These are phyloP conservation scores for Heliconius ismenius DNA, from an alignment of 2,888 invertebrate genomes.

Conservation along the genomic window DNA sequence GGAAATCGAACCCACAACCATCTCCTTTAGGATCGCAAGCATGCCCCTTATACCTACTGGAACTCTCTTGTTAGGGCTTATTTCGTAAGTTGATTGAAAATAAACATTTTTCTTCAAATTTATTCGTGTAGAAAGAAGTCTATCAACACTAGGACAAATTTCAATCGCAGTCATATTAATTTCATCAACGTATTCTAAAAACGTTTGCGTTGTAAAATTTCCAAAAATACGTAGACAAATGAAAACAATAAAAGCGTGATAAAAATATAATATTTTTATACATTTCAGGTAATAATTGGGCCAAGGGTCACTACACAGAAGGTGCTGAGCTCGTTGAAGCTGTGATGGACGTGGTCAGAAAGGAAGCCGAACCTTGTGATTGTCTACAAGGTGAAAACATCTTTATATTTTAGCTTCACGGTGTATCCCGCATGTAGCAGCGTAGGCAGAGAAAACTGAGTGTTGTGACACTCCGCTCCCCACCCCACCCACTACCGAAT, in stretches of 20 bases:
- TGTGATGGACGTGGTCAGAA: constrained; percentile 86
- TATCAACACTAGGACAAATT: too few species aligned
- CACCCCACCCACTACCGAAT: not conserved
- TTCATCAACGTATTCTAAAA: too few species aligned
- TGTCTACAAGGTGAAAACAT: constrained; percentile 81
- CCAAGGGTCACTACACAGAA: constrained; percentile 92
- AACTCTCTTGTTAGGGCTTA: too few species aligned
- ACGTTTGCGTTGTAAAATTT: not conserved
- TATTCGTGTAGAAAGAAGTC: too few species aligned
- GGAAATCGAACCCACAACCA: too few species aligned
- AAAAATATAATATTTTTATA: not conserved
- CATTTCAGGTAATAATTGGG: constrained; percentile 91
- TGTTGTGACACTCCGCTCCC: not conserved
- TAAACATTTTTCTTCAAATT: too few species aligned
- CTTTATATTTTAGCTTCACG: not conserved
- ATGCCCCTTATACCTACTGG: too few species aligned
- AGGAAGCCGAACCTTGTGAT: constrained; percentile 89
- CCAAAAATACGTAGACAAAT: not conserved
- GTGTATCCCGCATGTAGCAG: not conserved
- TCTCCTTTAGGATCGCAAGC: too few species aligned
- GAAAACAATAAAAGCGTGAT: not conserved
- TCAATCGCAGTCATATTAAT: too few species aligned
- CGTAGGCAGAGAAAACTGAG: not conserved
- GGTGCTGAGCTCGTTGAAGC: constrained; percentile 89
- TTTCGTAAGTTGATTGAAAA: too few species aligned